These are phyloP conservation scores for Serilophus lunatus DNA, from an alignment of 2,113 vertebrate genomes.

Conservation along the genomic window DNA sequence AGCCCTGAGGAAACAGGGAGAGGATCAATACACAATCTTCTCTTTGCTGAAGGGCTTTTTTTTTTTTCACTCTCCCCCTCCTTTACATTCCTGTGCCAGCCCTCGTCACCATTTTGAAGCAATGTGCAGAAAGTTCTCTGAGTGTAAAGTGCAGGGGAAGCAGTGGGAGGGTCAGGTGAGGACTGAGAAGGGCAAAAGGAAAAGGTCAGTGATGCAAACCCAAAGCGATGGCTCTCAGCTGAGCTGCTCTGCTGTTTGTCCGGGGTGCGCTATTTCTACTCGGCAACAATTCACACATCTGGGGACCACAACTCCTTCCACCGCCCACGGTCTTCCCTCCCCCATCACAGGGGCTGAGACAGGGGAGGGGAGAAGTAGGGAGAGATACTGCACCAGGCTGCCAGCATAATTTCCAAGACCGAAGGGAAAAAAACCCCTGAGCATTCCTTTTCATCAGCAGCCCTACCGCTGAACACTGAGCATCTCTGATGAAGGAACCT, in stretches of 20 bases:
- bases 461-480: neutral
- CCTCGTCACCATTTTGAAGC: neutral
- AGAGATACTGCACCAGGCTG: neutral
- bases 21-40: neutral
- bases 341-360: neutral
- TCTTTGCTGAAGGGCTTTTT: neutral
- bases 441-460: neutral
- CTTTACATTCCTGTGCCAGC: neutral
- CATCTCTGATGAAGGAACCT: neutral
- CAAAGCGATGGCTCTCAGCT: neutral
- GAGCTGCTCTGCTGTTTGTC: neutral
- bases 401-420: neutral
- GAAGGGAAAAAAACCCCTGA: neutral
- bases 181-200: conserved; percentile 13
- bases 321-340: conserved; percentile 13
- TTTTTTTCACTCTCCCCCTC: no score
- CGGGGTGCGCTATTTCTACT: neutral
- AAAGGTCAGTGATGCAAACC: conserved; percentile 60
- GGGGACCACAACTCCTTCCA: conserved; percentile 62
- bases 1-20: neutral
- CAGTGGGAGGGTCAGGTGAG: conserved; percentile 3
- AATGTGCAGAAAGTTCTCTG: neutral
- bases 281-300: conserved; percentile 46
- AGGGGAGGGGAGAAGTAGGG: neutral
- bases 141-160: neutral